phyloP scores from a whole-genome alignment of 2,113 vertebrate species.

The Pachyramphus minor region DNA sequence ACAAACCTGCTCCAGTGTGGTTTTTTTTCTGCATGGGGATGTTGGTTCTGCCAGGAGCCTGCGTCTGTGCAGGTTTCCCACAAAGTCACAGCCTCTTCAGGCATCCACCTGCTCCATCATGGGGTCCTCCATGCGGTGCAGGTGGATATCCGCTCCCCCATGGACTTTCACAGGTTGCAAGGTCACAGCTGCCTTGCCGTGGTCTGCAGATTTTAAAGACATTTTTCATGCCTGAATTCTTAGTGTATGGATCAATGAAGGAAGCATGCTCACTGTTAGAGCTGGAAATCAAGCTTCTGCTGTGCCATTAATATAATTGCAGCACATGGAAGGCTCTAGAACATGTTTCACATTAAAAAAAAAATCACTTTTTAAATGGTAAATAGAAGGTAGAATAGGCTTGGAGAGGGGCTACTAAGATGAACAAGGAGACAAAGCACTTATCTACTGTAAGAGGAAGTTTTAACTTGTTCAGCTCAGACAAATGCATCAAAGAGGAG shows the following conservation, averaged over 20 bases:
- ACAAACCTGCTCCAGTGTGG: not conserved
- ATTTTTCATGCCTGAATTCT: not conserved
- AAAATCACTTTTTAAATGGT: not conserved
- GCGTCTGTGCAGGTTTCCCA: not conserved
- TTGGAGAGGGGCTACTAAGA: not conserved
- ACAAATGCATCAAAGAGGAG: not conserved
- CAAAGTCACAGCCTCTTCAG: not conserved
- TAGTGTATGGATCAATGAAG: not conserved
- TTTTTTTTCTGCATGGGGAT: not conserved
- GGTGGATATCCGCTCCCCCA: not conserved
- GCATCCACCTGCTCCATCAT: fast-evolving
- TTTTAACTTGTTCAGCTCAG: not conserved
- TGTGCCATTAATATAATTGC: not conserved
- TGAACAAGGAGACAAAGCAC: not conserved
- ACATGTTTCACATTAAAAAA: not conserved
- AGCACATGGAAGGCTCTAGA: not conserved
- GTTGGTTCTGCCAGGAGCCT: not conserved
- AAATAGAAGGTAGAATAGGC: not conserved
- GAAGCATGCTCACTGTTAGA: not conserved
- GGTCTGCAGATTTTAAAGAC: not conserved
- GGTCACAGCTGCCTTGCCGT: not conserved
- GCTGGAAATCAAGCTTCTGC: not conserved
- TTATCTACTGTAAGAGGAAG: not conserved
- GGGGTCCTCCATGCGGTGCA: not conserved
- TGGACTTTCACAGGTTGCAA: not conserved